These are phyloP conservation scores for Drosophila algonquin DNA, from an alignment of 2,888 invertebrate species.

Conservation along the genomic window DNA sequence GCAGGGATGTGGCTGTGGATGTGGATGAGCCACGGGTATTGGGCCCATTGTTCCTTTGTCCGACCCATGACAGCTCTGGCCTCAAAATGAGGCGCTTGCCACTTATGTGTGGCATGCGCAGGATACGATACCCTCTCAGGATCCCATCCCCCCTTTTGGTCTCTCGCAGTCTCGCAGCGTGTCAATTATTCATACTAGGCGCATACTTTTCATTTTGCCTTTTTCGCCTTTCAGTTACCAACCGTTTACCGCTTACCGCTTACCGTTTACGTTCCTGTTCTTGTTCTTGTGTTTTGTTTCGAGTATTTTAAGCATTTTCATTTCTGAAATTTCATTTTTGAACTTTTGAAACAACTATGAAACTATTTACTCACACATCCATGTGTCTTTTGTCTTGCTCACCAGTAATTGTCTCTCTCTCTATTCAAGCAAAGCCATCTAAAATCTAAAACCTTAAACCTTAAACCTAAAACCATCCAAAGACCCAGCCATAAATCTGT, in stretches of 20 bases:
- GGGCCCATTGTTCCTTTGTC: conserved; percentile 76
- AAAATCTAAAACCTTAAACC: conserved; percentile 20
- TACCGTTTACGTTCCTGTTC: conserved; percentile 10
- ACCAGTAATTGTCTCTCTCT: conserved; percentile 72
- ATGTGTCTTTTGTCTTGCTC: conserved; percentile 84
- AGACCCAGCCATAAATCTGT: conserved; percentile 58
- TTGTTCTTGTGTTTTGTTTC: conserved; percentile 48
- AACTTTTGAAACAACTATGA: conserved; percentile 37
- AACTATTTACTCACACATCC: conserved; percentile 82
- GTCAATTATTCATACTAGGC: conserved; percentile 69
- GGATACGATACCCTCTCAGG: conserved; percentile 17
- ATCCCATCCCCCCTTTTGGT: not conserved
- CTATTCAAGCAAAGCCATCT: conserved; percentile 20
- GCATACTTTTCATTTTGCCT: conserved; percentile 69
- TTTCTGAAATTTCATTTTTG: conserved; percentile 47
- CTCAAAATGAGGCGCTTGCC: conserved; percentile 79
- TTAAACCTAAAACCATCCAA: conserved; percentile 49
- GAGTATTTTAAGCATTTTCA: conserved; percentile 52
- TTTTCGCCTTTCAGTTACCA: conserved; percentile 13
- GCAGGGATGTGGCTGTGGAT: conserved; percentile 40
- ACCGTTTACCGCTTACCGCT: conserved; percentile 20
- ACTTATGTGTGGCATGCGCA: conserved; percentile 74
- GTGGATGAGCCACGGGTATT: conserved; percentile 49
- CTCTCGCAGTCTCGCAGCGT: conserved; percentile 21
- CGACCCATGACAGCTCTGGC: conserved; percentile 71